phyloP scores from a whole-genome alignment of 2,113 vertebrate species.

The Panurus biarmicus region DNA sequence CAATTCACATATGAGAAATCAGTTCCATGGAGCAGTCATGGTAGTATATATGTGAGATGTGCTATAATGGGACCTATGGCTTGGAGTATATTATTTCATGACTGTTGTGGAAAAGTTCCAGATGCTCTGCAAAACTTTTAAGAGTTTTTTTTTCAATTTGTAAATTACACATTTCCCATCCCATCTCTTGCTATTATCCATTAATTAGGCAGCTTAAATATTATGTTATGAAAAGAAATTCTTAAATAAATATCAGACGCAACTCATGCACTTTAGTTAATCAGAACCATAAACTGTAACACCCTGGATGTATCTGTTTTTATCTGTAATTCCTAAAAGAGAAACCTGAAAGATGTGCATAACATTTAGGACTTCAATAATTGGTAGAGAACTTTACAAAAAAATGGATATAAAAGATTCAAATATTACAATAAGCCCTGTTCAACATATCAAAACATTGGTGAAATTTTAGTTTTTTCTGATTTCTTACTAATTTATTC shows the following conservation, averaged over 20 bases:
- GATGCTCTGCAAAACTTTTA: slow-evolving; percentile 32
- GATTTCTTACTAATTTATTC: neutral
- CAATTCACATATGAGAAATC: neutral
- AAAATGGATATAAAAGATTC: neutral
- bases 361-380: neutral
- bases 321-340: neutral
- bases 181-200: neutral
- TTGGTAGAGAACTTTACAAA: neutral
- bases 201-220: slow-evolving; percentile 13
- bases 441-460: neutral
- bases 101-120: slow-evolving; percentile 30
- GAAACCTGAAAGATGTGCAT: neutral
- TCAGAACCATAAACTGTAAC: neutral
- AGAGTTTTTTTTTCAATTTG: slow-evolving; percentile 34
- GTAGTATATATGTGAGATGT: neutral
- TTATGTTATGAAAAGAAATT: neutral
- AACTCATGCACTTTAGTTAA: neutral
- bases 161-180: neutral
- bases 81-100: neutral
- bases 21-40: neutral
- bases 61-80: neutral
- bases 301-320: neutral
- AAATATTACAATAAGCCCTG: neutral
- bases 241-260: neutral
- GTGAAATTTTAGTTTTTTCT: neutral